These are phyloP conservation scores for Aphyosemion australe DNA, from an alignment of 2,113 vertebrate genomes.

Conservation along the genomic window DNA sequence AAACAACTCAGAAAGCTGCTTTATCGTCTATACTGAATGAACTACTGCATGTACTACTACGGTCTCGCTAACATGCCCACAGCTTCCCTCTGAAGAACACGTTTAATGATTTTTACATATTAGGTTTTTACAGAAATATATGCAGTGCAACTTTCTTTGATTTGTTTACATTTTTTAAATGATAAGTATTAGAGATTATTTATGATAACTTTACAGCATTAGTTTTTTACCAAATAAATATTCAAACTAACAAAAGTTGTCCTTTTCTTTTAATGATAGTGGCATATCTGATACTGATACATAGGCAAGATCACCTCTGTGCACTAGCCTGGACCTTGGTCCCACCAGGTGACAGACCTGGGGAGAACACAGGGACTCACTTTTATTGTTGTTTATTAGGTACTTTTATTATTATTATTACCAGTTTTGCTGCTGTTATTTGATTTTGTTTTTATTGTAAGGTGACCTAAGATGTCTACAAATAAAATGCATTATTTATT, in stretches of 20 bases:
- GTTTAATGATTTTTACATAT: constrained; percentile 1
- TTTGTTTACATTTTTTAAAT: constrained; percentile 8
- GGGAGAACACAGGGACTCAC: too few relatives aligned
- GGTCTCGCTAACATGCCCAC: background rate
- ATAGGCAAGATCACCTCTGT: too few relatives aligned
- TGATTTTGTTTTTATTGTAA: too few relatives aligned
- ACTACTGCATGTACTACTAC: background rate
- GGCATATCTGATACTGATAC: too few relatives aligned
- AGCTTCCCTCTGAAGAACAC: background rate
- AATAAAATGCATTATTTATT: too few relatives aligned
- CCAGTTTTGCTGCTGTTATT: too few relatives aligned
- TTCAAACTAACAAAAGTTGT: background rate
- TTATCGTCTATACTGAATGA: background rate
- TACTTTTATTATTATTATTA: too few relatives aligned
- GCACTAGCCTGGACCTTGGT: too few relatives aligned
- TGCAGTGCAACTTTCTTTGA: background rate
- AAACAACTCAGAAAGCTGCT: constrained; percentile 4
- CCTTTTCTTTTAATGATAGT: background rate
- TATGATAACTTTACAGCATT: constrained; percentile 25
- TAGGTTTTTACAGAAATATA: too few relatives aligned
- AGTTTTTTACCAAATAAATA: constrained; percentile 50
- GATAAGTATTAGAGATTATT: constrained; percentile 5
- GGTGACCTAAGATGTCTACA: too few relatives aligned
- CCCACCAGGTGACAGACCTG: too few relatives aligned
- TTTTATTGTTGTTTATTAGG: too few relatives aligned